Evolutionary conservation across 2,797 vertebrate species (phyloP).

Genomic region (Pseudomugil gertrudae): DNA sequence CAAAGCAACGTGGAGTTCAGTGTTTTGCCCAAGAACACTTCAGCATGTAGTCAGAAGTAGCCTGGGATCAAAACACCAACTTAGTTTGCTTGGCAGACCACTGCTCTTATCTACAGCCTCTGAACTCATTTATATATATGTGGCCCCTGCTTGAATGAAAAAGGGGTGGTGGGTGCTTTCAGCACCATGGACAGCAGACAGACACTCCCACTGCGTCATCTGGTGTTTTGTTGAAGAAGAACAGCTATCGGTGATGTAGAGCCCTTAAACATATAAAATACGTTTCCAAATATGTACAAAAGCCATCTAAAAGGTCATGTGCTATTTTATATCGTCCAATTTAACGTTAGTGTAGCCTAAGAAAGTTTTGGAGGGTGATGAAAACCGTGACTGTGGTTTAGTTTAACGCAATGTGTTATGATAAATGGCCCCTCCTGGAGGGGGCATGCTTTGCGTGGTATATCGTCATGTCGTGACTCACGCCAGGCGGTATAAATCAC

Average conservation of each 20-base stretch:
- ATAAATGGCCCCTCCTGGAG: constrained; percentile 5
- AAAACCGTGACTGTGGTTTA: constrained; percentile 1
- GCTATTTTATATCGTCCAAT: not conserved
- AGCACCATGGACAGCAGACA: constrained; percentile 81
- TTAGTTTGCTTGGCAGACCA: too few species aligned
- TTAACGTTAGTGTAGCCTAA: not conserved
- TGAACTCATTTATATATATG: not conserved
- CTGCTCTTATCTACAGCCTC: too few species aligned
- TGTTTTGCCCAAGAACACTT: too few species aligned
- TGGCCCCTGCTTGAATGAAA: not conserved
- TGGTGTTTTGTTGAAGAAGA: constrained; percentile 26
- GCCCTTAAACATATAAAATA: not conserved
- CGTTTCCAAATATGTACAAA: not conserved
- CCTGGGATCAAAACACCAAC: too few species aligned
- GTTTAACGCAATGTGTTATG: not conserved
- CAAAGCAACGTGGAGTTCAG: too few species aligned
- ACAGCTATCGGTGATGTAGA: not conserved
- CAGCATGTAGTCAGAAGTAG: too few species aligned
- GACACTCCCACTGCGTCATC: constrained; percentile 21
- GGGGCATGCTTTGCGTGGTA: constrained; percentile 15
- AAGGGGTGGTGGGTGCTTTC: constrained; percentile 48
- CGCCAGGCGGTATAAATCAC: constrained; percentile 62
- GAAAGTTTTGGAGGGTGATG: not conserved
- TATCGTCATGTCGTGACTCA: constrained; percentile 54
- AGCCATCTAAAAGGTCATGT: not conserved